These are phyloP conservation scores for Spongilla lacustris DNA, from an alignment of 37 sponge, comb jelly and placozoan genomes.

Conservation along the genomic window DNA sequence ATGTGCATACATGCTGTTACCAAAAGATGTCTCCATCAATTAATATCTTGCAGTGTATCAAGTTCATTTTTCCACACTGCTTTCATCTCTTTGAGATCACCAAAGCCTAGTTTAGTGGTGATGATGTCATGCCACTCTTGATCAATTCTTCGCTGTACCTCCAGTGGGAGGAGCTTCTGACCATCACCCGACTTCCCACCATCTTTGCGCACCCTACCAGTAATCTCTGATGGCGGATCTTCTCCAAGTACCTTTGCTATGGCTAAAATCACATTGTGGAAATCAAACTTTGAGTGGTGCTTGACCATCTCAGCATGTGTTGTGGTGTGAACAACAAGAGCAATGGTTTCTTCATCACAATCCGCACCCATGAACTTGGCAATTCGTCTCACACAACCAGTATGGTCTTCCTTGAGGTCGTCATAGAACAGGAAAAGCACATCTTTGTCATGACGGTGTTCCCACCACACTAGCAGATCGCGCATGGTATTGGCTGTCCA, in stretches of 20 bases:
- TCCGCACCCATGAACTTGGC: conserved; percentile 41
- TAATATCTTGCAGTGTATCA: too few relatives aligned
- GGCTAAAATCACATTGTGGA: neutral
- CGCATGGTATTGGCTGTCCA: too few relatives aligned
- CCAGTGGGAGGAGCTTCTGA: neutral
- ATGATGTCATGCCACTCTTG: too few relatives aligned
- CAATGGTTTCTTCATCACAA: conserved; percentile 13
- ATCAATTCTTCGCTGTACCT: neutral
- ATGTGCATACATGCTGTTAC: too few relatives aligned
- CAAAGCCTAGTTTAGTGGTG: too few relatives aligned
- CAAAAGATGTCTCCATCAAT: too few relatives aligned
- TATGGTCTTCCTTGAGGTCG: conserved; percentile 45
- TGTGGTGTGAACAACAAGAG: conserved; percentile 16
- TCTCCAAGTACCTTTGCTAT: neutral
- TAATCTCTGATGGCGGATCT: neutral
- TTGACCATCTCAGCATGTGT: conserved; percentile 28
- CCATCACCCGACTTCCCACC: conserved; percentile 15
- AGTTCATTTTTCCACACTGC: too few relatives aligned
- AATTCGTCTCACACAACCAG: conserved; percentile 23
- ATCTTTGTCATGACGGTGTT: conserved; percentile 46
- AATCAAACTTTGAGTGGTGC: conserved; percentile 12
- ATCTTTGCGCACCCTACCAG: conserved; percentile 22
- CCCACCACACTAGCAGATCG: conserved; percentile 44
- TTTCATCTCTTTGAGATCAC: too few relatives aligned
- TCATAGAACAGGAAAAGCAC: conserved; percentile 49